Conservation (phyloP, 2,113 vertebrate genomes). For the Chelonoidis abingdonii region DNA sequence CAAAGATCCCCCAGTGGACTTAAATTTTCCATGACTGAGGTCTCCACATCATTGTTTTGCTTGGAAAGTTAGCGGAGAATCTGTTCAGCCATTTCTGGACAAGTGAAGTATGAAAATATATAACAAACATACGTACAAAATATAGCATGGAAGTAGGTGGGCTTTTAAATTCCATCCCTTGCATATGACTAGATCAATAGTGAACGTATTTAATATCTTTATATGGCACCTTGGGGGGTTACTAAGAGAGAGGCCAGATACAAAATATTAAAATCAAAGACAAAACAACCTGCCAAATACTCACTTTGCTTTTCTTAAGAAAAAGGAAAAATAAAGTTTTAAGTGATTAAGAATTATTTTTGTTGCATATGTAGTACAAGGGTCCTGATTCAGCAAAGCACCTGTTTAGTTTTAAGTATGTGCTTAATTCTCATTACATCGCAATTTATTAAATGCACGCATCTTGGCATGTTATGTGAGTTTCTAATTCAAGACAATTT, state of each 20-base stretch:
- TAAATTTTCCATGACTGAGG: neutral
- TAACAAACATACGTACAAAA: neutral
- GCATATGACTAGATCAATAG: neutral
- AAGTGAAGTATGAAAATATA: neutral
- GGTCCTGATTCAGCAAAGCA: neutral
- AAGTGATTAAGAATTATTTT: neutral
- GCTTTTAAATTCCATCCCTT: neutral
- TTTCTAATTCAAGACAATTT: conserved; percentile 29
- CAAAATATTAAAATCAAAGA: neutral
- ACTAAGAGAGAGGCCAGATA: neutral
- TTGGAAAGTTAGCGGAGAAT: neutral
- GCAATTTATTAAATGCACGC: neutral
- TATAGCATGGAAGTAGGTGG: neutral
- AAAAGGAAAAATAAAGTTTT: neutral
- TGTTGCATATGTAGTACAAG: neutral
- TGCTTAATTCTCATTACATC: neutral
- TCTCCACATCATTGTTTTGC: neutral
- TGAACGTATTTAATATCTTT: neutral
- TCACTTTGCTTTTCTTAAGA: neutral
- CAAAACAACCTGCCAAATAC: neutral
- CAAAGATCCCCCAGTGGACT: neutral
- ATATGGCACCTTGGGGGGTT: neutral
- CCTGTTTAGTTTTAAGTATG: neutral
- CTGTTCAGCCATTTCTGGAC: neutral
- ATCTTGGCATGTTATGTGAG: neutral